Evolutionary conservation across 2,888 invertebrate genomes (phyloP).

Genomic region (Nematopogon swammerdamellus): DNA sequence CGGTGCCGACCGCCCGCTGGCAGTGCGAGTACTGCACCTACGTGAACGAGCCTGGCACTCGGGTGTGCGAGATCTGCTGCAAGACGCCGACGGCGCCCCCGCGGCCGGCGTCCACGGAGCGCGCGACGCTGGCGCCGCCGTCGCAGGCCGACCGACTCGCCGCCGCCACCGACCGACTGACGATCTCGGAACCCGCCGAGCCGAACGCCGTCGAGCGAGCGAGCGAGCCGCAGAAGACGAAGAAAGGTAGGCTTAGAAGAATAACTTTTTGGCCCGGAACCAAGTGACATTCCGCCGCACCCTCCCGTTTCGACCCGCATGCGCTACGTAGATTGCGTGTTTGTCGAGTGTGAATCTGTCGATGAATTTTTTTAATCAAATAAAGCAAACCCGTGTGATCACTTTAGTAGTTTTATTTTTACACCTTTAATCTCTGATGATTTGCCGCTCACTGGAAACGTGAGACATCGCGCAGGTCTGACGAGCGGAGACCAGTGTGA

Average conservation of each 20-base stretch:
- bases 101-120: neutral
- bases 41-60: constrained; percentile 74
- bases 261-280: constrained; percentile 74
- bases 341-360: neutral
- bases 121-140: neutral
- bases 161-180: constrained; percentile 15
- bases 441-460: too few relatives aligned
- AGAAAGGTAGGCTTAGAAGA: constrained; percentile 71
- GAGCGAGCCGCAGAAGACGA: constrained; percentile 37
- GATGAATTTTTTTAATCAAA: neutral
- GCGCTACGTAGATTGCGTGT: neutral
- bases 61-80: constrained; percentile 83
- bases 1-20: constrained; percentile 64
- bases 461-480: too few relatives aligned
- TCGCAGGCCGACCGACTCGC: constrained; percentile 7
- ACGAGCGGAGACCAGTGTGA: too few relatives aligned
- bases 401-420: neutral
- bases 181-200: constrained; percentile 19
- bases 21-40: constrained; percentile 89
- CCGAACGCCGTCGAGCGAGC: constrained; percentile 14
- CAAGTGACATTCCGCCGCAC: constrained; percentile 24
- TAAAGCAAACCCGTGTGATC: neutral
- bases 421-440: too few relatives aligned
- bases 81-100: constrained; percentile 63
- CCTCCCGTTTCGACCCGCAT: neutral